Conservation (phyloP, 1,140 invertebrate genomes). For the Globodera rostochiensis region DNA sequence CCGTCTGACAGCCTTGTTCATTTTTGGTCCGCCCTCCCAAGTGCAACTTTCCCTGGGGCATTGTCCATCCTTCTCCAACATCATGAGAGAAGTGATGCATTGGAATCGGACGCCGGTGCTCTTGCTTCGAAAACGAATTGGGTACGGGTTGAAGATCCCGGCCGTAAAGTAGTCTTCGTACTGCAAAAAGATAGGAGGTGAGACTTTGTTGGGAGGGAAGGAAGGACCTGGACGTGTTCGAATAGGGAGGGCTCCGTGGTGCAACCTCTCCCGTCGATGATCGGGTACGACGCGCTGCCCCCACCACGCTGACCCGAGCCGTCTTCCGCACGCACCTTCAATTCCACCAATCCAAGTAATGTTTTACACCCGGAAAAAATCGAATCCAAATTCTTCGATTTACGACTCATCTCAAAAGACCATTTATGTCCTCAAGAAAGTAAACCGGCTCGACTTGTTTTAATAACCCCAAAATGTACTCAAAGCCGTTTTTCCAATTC, state of each 20-base stretch:
- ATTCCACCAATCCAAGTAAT: neutral
- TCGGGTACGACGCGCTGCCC: conserved; percentile 39
- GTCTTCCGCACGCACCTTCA: neutral
- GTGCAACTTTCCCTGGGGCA: conserved; percentile 41
- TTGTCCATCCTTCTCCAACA: conserved; percentile 10
- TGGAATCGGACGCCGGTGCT: conserved; percentile 48
- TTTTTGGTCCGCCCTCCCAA: conserved; percentile 37
- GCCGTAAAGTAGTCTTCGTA: conserved; percentile 54
- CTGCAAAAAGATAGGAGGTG: conserved; percentile 27
- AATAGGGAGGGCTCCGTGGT: conserved; percentile 52
- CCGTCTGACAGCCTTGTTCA: neutral
- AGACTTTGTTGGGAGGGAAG: neutral
- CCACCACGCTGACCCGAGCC: too few relatives aligned
- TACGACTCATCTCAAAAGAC: too few relatives aligned
- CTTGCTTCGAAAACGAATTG: conserved; percentile 46
- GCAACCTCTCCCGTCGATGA: conserved; percentile 50
- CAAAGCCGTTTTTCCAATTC: neutral
- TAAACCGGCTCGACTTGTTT: too few relatives aligned
- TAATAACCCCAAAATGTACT: too few relatives aligned
- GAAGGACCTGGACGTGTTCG: conserved; percentile 51
- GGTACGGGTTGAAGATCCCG: conserved; percentile 52
- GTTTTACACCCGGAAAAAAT: too few relatives aligned
- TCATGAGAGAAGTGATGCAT: conserved; percentile 39
- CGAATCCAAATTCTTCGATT: too few relatives aligned
- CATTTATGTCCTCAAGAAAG: too few relatives aligned